These are phyloP conservation scores for Betta splendens DNA, from an alignment of 2,797 vertebrate genomes.

Conservation along the genomic window DNA sequence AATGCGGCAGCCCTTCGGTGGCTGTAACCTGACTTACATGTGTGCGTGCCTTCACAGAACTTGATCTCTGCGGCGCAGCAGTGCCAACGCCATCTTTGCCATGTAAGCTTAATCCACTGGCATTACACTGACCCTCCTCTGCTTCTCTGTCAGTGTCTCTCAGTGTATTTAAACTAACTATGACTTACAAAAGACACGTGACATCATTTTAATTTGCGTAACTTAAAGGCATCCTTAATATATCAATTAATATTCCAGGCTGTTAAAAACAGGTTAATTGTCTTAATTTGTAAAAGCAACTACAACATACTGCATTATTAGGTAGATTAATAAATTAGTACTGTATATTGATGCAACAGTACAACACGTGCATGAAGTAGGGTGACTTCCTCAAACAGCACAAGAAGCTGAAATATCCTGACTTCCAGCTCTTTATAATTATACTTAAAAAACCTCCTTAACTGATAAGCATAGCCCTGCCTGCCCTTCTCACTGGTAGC, in stretches of 20 bases:
- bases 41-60: conserved; percentile 60
- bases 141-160: conserved; percentile 35
- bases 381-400: not conserved
- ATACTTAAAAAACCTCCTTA: conserved; percentile 45
- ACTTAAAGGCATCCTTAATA: not conserved
- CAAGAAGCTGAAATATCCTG: no score
- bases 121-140: conserved; percentile 53
- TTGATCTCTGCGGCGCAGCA: conserved; percentile 55
- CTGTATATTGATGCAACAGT: no score
- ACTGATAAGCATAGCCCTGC: conserved; percentile 51
- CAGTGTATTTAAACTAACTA: conserved; percentile 24
- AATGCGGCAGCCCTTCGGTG: conserved; percentile 4
- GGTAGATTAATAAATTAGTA: no score
- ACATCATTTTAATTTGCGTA: not conserved
- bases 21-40: conserved; percentile 24
- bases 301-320: no score
- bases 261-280: not conserved
- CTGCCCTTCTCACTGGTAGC: conserved; percentile 32
- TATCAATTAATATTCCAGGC: not conserved
- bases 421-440: not conserved
- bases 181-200: not conserved
- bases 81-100: conserved; percentile 60
- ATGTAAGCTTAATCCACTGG: conserved; percentile 65
- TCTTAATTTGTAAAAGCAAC: no score
- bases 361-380: not conserved